Evolutionary conservation across 2,888 invertebrate genomes (phyloP), one percentile per base, ranked within the genome.

Genomic region (Melinopterus prodromus): DNA sequence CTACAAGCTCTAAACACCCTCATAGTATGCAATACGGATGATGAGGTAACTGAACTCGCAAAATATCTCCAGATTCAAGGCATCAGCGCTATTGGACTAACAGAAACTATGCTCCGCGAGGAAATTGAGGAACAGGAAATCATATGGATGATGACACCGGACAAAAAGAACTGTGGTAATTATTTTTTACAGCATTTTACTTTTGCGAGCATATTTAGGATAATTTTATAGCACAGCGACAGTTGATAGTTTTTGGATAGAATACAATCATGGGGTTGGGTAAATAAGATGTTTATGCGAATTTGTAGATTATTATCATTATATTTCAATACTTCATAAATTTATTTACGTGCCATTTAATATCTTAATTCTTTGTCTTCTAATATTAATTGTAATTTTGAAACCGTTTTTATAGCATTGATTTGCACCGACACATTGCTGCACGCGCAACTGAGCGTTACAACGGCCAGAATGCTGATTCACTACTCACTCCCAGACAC

Each of bases 371-470:
- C 5, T 53, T 53, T 53, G 1, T 53, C 5, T 53, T 53, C 12
- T 53, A 3, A 3, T 9, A 53, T 53, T 53, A 53, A 53, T 53
- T 53, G 7, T 53, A 9, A 9, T 53, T 53, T 53, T 53, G 7
- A n/a, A 70, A 86, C 9, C 91, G 91, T 70, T 88, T 93, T 80
- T 86, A 70, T 79, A 88, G 88, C 87, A n/a, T 88, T 96, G 14
- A 89, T 96, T 6, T 93, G 94, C 84, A 93, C 93, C n/a, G 96
- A 96, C 87, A 90, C 90, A 14, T 91, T 93, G 84, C 89, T 95
- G 77, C 85, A 86, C 75, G 89, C 89, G 0, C 92, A 93, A 82
- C 86, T 96, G 78, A 91, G 92, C 80, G 90, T 96, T 6, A 92
- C 92, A 0, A 91, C 94, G 86, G 94, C 94, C 0, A 90, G 92